Evolutionary conservation across 1,140 invertebrate species (phyloP).

Genomic region (Drosophila tsacasi): DNA sequence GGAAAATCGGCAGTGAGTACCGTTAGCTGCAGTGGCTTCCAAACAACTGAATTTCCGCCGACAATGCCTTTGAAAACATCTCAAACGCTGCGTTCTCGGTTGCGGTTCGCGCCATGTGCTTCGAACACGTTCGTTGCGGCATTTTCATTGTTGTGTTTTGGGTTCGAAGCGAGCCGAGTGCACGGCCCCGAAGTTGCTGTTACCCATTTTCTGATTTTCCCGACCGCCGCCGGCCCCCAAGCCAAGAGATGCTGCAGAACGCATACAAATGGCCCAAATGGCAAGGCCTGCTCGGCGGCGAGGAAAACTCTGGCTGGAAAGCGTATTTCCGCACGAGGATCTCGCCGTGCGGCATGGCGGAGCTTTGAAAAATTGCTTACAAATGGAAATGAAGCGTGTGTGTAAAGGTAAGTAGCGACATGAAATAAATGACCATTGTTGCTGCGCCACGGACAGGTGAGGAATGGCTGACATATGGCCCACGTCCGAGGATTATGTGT

Average conservation of each 20-base stretch:
- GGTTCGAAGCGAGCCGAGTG: conserved; percentile 56
- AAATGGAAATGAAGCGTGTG: conserved; percentile 70
- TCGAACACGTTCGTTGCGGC: conserved; percentile 69
- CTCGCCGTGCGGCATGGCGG: conserved; percentile 8
- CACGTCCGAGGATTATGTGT: conserved; percentile 29
- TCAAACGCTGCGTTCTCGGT: conserved; percentile 36
- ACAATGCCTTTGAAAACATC: conserved; percentile 38
- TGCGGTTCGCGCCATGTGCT: conserved; percentile 65
- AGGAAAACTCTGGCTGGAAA: conserved; percentile 24
- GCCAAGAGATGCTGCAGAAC: conserved; percentile 39
- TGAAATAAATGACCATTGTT: conserved; percentile 54
- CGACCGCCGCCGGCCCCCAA: not conserved
- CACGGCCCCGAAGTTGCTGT: conserved; percentile 15
- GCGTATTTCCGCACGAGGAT: conserved; percentile 31
- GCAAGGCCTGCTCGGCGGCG: conserved; percentile 11
- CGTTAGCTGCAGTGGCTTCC: conserved; percentile 72
- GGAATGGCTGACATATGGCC: conserved; percentile 51
- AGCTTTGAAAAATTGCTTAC: conserved; percentile 64
- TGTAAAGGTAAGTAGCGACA: conserved; percentile 57
- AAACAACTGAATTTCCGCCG: conserved; percentile 67
- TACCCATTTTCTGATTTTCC: conserved; percentile 12
- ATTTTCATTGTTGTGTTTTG: conserved; percentile 73
- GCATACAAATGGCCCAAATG: conserved; percentile 54
- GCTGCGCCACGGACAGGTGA: conserved; percentile 34
- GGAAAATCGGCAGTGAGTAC: conserved; percentile 51